These are phyloP conservation scores for Caracal caracal DNA, from an alignment of 2,113 vertebrate species.

Conservation along the genomic window DNA sequence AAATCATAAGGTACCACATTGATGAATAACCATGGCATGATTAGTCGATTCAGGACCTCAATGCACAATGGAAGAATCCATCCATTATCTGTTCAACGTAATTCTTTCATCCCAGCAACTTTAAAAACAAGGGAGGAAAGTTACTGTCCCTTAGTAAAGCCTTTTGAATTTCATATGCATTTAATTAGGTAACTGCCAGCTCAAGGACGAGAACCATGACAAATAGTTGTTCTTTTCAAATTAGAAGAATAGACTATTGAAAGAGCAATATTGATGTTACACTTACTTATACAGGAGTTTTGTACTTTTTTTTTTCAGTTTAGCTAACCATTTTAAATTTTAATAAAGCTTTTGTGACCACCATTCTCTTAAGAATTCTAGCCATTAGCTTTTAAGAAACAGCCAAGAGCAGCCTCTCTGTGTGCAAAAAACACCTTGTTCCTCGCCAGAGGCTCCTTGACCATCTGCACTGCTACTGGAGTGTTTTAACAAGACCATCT, in stretches of 20 bases:
- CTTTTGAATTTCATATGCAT: constrained; percentile 89
- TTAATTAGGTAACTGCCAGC: constrained; percentile 89
- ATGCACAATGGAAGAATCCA: constrained; percentile 85
- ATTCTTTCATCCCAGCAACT: constrained; percentile 85
- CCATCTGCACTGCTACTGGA: constrained; percentile 40
- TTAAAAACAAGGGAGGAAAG: constrained; percentile 87
- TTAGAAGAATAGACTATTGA: constrained; percentile 86
- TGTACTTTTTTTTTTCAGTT: constrained; percentile 77
- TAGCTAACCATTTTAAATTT: constrained; percentile 81
- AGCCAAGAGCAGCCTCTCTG: constrained; percentile 41
- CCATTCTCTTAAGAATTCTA: constrained; percentile 51
- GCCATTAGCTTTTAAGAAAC: constrained; percentile 70
- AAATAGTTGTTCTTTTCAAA: constrained; percentile 89
- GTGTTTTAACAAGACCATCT: constrained; percentile 71
- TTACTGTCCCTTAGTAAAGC: constrained; percentile 85
- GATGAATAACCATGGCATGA: constrained; percentile 85
- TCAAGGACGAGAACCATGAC: constrained; percentile 87
- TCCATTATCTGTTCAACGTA: constrained; percentile 84
- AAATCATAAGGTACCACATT: constrained; percentile 84
- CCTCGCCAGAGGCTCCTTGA: not conserved
- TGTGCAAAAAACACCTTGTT: constrained; percentile 27
- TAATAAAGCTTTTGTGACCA: constrained; percentile 78
- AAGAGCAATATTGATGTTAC: constrained; percentile 85
- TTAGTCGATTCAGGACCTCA: constrained; percentile 84
- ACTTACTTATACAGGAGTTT: constrained; percentile 81